A percentile compares a stretch with the other conserved stretches of the same genome.
Conservation (phyloP, 2,888 invertebrate genomes). For the Drosophila lacicola region DNA sequence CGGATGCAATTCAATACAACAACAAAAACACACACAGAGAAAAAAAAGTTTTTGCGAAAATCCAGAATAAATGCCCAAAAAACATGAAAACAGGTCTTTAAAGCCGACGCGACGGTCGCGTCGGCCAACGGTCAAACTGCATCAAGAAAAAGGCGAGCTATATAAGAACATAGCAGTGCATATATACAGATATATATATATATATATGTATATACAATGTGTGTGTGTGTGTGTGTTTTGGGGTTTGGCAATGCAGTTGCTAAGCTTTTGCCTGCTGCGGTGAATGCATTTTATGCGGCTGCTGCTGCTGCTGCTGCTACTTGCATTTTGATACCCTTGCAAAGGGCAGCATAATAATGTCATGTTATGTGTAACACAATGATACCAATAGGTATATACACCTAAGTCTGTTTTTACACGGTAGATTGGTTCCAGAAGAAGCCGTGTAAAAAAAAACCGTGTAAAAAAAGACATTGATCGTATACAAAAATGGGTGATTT, state of each 20-base stretch:
- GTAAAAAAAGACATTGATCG: too few species aligned
- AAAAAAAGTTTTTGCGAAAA: slow-evolving; percentile 54
- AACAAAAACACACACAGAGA: slow-evolving; percentile 9
- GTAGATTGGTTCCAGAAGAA: too few species aligned
- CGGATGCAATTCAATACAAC: slow-evolving; percentile 75
- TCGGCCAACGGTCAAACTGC: slow-evolving; percentile 72
- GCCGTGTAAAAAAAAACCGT: too few species aligned
- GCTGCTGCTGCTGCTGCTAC: slow-evolving; percentile 39
- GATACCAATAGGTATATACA: too few species aligned
- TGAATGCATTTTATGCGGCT: slow-evolving; percentile 68
- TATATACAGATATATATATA: slow-evolving; percentile 5
- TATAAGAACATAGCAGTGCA: slow-evolving; percentile 32
- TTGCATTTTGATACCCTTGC: slow-evolving; percentile 53
- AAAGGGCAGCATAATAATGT: neutral
- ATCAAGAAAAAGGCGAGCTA: slow-evolving; percentile 59
- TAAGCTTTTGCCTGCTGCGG: slow-evolving; percentile 62
- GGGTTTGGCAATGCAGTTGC: slow-evolving; percentile 76
- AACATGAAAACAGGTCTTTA: slow-evolving; percentile 76
- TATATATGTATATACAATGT: slow-evolving; percentile 8
- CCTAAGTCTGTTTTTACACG: too few species aligned
- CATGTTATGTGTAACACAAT: neutral
- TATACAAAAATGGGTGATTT: too few species aligned
- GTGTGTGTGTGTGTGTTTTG: slow-evolving; percentile 49
- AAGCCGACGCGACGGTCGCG: slow-evolving; percentile 52
- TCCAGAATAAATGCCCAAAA: slow-evolving; percentile 78